Percentiles rank a stretch among this genome's conserved stretches.
Conservation (phyloP, 2,113 vertebrate genomes). For the Salvator merianae region DNA sequence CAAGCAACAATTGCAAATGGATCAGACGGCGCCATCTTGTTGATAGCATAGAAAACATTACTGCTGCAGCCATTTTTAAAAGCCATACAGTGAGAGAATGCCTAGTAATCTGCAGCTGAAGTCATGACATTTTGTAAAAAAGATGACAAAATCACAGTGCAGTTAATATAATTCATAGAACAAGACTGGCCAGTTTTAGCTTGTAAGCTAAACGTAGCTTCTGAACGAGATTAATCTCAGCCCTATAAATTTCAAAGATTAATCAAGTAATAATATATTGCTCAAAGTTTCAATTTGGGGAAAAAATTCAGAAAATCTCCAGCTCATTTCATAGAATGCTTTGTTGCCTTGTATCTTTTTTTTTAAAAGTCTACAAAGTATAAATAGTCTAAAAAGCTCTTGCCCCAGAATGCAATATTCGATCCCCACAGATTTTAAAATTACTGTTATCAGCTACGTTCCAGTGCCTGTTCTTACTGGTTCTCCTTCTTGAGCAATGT, state of each 20-base stretch:
- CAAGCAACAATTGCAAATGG: neutral
- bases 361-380: too few relatives aligned
- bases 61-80: neutral
- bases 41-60: neutral
- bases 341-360: neutral
- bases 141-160: neutral
- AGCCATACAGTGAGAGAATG: conserved; percentile 6
- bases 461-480: neutral
- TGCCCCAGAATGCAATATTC: neutral
- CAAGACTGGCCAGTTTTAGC: neutral
- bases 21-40: neutral
- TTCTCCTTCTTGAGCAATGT: neutral
- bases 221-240: neutral
- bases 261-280: neutral
- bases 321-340: neutral
- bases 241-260: neutral
- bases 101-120: neutral
- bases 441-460: neutral
- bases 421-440: neutral
- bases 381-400: too few relatives aligned
- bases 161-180: too few relatives aligned
- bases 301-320: neutral
- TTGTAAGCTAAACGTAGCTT: too few relatives aligned
- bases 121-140: neutral
- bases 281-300: neutral